Base-by-base conservation (phyloP, 2,797 vertebrate genomes). In the Sebastes kiyomatsui region DNA sequence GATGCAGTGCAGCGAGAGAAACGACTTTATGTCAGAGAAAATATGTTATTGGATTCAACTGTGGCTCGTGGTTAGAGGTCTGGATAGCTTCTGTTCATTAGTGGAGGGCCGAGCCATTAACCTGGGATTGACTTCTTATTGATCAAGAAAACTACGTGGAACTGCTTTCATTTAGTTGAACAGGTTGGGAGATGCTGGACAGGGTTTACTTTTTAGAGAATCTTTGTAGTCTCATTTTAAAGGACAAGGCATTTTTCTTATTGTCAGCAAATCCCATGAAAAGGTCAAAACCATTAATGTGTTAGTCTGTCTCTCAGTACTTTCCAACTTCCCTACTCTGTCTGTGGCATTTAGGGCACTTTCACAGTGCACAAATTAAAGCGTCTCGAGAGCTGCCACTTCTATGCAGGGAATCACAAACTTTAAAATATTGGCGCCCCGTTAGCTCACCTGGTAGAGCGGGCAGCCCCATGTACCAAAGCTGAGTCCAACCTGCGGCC, bases 21-120 rank as follows among this genome's bases (percentile, higher is more conserved):
- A 94, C 82, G 92, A 94, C 93, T 93, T 92, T 93, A 69, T 93
- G 94, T 94, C 93, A 93, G 88, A 92, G 91, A 78, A 93, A 94
- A 93, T 94, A 94, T 93, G 93, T 88, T 91, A 92, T 85, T 88
- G 86, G 87, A 92, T 94, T 89, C 82, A 85, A 77, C 88, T 67
- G 81, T 81, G 89, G 85, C 82, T 87, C 23, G 3, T 78, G 87
- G 88, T 84, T 85, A 74, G 83, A 90, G 88, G 91, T 90, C 82
- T 68, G 81, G 82, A 87, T 77, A 28, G 90, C 87, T 75, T 73
- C 72, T 86, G 86, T 92, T 93, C 90, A 93, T 93, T 93, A 90
- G 90, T 35, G 74, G 86, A 88, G 87, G 90, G 84, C 86, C 32
- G 67, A 89, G 87, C 92, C 89, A 94, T 95, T 94, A 95, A 94